phyloP scores from a whole-genome alignment of 1,140 invertebrate species.

The Papilio polytes region DNA sequence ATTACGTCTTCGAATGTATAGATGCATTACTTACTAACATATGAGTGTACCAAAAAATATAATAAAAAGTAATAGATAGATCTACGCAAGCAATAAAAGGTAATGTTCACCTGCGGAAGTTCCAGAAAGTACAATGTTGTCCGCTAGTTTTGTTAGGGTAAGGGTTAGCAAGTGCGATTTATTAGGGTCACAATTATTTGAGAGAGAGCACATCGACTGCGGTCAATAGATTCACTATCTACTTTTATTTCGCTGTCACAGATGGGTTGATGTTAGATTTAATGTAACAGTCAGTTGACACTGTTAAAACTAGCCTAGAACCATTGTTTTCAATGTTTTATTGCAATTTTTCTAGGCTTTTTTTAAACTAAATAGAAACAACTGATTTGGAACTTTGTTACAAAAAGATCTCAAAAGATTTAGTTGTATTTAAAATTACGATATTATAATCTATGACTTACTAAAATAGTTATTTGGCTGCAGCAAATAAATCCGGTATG shows the following conservation, averaged over 20 bases:
- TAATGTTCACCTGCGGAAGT: not conserved
- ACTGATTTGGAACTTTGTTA: too few relatives aligned
- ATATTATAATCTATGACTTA: not conserved
- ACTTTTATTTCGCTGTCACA: constrained; percentile 3
- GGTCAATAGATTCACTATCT: constrained; percentile 13
- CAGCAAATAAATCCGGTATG: constrained; percentile 11
- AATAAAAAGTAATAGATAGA: too few relatives aligned
- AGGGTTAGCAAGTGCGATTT: constrained; percentile 5
- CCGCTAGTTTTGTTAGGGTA: not conserved
- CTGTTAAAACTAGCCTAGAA: too few relatives aligned
- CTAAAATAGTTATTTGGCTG: not conserved
- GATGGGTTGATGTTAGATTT: not conserved
- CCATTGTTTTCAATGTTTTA: too few relatives aligned
- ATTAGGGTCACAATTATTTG: constrained; percentile 4
- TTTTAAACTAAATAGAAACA: too few relatives aligned
- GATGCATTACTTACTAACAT: too few relatives aligned
- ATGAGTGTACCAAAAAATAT: too few relatives aligned
- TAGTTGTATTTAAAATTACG: too few relatives aligned
- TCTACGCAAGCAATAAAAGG: not conserved
- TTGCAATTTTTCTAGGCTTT: too few relatives aligned
- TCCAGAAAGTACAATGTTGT: not conserved
- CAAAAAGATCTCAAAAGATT: too few relatives aligned
- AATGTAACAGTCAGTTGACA: not conserved
- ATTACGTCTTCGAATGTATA: too few relatives aligned
- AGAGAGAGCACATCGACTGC: not conserved